Evolutionary conservation across 1,140 invertebrate species (phyloP), one percentile per base, ranked within the genome.

Genomic region (Brachystomella parvula): DNA sequence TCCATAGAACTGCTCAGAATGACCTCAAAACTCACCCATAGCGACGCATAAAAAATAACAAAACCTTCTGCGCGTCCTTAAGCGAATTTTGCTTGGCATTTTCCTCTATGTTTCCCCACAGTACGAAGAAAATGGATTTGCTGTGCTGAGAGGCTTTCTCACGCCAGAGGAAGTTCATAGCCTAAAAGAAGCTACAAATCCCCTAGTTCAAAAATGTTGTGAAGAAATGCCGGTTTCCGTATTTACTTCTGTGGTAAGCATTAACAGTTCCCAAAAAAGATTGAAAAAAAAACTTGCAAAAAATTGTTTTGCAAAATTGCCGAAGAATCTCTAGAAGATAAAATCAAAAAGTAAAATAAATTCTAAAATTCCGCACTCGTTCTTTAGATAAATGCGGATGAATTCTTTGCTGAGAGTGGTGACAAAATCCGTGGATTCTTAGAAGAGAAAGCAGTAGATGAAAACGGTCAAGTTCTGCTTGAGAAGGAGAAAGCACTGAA

Each of bases 401-500:
- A 82, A 49, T 98, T 97, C 78, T 98, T 98, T 76, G 73, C 96
- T 58, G 86, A 92, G n/a, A 96, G 93, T 75, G 89, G 86, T 9
- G 89, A 96, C 76, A 96, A 96, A 79, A 89, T 98, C 31, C 82
- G 90, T 53, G 90, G 86, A 75, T 98, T 98, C 77, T 96, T 89
- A 75, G 95, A 98, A 79, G 81, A 83, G 57, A 86, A 84, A n/a
- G 91, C 92, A 0, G 53, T 96, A 1, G 86, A 87, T 64, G 77
- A 84, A 1, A 81, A 88, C 60, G 90, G 90, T 26, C 83, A 87
- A 58, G 76, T 96, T 2, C 78, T 84, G 73, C 87, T 94, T 17
- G 73, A 77, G 77, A 82, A 83, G 63, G 77, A 81, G 74, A 69
- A 85, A 2, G 81, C 87, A 26, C 76, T 96, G 2, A 95, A 96